These are phyloP conservation scores for Furcula furcula DNA, from an alignment of 2,888 invertebrate genomes.

Conservation along the genomic window DNA sequence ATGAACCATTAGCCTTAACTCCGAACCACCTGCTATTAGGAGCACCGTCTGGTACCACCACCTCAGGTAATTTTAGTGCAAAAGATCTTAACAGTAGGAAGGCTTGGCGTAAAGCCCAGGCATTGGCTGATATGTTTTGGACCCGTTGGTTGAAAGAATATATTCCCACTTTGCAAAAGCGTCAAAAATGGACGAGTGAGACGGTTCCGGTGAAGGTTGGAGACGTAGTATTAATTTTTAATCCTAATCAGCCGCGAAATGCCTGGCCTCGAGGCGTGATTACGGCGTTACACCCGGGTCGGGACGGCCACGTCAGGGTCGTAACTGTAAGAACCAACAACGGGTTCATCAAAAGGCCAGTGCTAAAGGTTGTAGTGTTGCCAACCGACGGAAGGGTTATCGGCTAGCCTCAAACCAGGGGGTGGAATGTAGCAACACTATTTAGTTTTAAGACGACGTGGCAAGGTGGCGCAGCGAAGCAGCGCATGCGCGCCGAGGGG, in stretches of 20 bases:
- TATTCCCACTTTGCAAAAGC: constrained; percentile 3
- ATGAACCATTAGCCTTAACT: too few relatives aligned
- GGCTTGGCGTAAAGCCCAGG: constrained; percentile 1
- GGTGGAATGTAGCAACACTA: too few relatives aligned
- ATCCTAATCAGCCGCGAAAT: constrained; percentile 1
- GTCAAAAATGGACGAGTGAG: not conserved
- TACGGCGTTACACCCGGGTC: constrained; percentile 4
- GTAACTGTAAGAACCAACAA: constrained; percentile 3
- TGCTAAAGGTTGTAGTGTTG: not conserved
- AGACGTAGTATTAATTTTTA: not conserved
- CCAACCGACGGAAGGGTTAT: not conserved
- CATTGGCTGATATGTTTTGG: constrained; percentile 11
- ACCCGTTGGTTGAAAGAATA: constrained; percentile 6
- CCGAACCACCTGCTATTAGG: too few relatives aligned
- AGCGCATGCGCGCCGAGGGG: too few relatives aligned
- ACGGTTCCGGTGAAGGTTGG: not conserved
- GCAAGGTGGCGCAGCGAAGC: too few relatives aligned
- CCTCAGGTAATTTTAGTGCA: not conserved
- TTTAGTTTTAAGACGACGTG: too few relatives aligned
- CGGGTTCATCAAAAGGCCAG: too few relatives aligned
- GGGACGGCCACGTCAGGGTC: constrained; percentile 1
- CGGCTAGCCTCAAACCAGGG: too few relatives aligned
- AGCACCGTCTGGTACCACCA: not conserved
- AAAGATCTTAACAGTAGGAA: not conserved
- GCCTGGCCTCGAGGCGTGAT: constrained; percentile 5